Percentiles rank a stretch among this genome's conserved stretches.
phyloP scores from a whole-genome alignment of 35 echinoderm and acorn worm genomes.

The Ophioderma brevispina region DNA sequence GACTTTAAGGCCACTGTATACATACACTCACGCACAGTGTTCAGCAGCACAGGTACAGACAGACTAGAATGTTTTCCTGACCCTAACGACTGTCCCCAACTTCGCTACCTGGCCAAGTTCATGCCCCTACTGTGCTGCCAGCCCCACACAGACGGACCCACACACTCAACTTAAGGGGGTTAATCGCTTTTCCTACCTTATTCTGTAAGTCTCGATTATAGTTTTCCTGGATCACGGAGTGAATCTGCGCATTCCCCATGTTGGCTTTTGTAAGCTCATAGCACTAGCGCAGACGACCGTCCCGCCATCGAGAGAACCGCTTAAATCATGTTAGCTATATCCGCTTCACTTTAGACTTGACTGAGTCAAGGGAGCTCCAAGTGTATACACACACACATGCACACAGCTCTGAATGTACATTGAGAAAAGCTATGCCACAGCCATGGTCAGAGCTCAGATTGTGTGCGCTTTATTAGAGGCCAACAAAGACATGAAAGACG shows the following conservation, averaged over 20 bases:
- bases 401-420: not conserved
- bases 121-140: not conserved
- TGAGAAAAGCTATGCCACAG: not conserved
- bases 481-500: conserved; percentile 13
- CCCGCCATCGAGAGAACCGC: conserved; percentile 1
- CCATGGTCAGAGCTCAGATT: not conserved
- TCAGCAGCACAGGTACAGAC: not conserved
- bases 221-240: conserved; percentile 98
- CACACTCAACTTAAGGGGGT: no score
- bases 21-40: not conserved
- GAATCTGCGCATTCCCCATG: conserved; percentile 99
- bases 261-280: conserved; percentile 26
- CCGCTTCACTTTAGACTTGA: not conserved
- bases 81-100: not conserved
- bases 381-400: not conserved
- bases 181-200: conserved; percentile 3
- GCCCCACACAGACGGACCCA: no score
- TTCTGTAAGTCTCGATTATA: conserved; percentile 82
- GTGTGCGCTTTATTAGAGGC: not conserved
- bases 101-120: not conserved
- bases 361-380: not conserved
- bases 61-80: not conserved
- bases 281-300: not conserved
- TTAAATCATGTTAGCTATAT: conserved; percentile 6
- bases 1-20: conserved; percentile 1